phyloP scores from a whole-genome alignment of 2,113 vertebrate genomes.

The Jacana jacana region DNA sequence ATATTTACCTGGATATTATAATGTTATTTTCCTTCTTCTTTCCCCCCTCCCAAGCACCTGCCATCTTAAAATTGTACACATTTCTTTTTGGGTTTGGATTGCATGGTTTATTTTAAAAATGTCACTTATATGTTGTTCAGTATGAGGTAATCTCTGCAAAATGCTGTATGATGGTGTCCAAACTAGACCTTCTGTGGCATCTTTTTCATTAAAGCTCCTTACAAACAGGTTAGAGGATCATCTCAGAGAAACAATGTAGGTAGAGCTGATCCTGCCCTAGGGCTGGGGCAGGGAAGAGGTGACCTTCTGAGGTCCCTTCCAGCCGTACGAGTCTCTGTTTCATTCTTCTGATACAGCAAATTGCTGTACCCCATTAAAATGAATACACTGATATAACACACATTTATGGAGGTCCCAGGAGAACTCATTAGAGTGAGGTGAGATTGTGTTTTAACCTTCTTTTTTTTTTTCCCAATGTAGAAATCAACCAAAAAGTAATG shows the following conservation, averaged over 20 bases:
- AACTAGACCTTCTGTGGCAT: not conserved
- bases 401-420: not conserved
- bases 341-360: conserved; percentile 29
- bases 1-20: not conserved
- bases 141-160: not conserved
- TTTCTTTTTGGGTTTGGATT: not conserved
- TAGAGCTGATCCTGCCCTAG: conserved; percentile 30
- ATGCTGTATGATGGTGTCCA: not conserved
- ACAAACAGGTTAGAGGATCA: not conserved
- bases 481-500: not conserved
- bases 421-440: conserved; percentile 52
- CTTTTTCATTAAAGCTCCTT: conserved; percentile 8
- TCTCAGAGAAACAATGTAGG: not conserved
- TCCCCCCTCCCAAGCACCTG: too few relatives aligned
- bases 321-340: not conserved
- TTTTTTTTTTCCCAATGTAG: not conserved
- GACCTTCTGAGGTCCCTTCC: conserved; percentile 29
- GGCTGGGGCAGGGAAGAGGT: not conserved
- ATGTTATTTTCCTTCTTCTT: not conserved
- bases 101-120: not conserved
- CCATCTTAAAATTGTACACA: fast-evolving
- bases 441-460: not conserved
- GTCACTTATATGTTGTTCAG: not conserved
- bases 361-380: conserved; percentile 25
- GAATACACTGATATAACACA: not conserved